phyloP scores from a whole-genome alignment of 2,888 invertebrate genomes.

The Meta bourneti region DNA sequence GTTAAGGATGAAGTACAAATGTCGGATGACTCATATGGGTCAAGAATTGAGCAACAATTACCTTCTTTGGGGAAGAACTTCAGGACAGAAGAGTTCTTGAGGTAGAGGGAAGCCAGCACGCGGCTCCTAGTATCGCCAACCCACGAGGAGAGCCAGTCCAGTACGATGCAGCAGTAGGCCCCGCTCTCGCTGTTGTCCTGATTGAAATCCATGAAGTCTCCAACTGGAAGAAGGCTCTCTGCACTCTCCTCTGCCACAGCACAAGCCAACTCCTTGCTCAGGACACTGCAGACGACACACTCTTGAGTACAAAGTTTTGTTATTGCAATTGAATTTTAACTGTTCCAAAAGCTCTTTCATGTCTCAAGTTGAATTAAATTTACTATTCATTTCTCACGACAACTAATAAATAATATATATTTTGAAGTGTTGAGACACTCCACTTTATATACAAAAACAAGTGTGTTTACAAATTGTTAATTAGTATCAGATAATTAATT shows the following conservation, averaged over 20 bases:
- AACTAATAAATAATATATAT: too few species aligned
- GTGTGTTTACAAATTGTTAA: too few species aligned
- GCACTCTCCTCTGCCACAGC: conserved; percentile 32
- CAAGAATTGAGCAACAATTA: neutral
- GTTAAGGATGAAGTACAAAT: too few species aligned
- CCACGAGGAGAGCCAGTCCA: conserved; percentile 63
- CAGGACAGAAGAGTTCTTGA: conserved; percentile 54
- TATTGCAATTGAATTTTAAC: too few species aligned
- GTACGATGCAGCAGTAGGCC: conserved; percentile 58
- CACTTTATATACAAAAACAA: too few species aligned
- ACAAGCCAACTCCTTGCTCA: conserved; percentile 45
- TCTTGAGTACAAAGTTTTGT: too few species aligned
- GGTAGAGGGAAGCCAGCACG: conserved; percentile 56
- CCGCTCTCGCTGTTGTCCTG: conserved; percentile 68
- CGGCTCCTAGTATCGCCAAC: conserved; percentile 43
- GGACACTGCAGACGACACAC: neutral
- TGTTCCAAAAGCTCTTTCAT: too few species aligned
- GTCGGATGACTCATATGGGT: too few species aligned
- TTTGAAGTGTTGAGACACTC: too few species aligned
- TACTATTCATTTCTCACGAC: too few species aligned
- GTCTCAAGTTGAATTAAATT: too few species aligned
- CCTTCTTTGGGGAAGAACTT: conserved; percentile 55
- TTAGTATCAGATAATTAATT: too few species aligned
- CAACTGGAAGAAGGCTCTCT: neutral
- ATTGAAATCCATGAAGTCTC: conserved; percentile 42